A percentile compares a stretch with the other conserved stretches of the same genome.
Evolutionary conservation across 2,113 vertebrate genomes (phyloP).

Genomic region (Hypanus sabinus): DNA sequence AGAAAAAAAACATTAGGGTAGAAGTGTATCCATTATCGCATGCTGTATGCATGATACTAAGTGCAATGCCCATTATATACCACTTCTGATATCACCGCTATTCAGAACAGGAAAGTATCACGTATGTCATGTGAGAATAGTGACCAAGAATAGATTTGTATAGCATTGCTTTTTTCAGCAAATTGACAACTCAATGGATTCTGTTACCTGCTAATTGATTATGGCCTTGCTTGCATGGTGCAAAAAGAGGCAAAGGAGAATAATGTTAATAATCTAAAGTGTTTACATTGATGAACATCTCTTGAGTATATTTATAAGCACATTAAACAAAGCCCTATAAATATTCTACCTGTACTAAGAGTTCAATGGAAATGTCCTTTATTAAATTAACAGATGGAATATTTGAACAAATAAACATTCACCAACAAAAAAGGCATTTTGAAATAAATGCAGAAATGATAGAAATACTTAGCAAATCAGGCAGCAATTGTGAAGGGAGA

Average conservation of each 20-base stretch:
- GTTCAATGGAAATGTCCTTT: background rate
- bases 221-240: background rate
- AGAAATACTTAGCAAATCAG: too few species aligned
- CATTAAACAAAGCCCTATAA: background rate
- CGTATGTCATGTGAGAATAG: too few species aligned
- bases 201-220: background rate
- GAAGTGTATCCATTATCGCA: too few species aligned
- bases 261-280: background rate
- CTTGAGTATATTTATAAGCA: background rate
- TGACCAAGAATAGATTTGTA: too few species aligned
- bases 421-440: background rate
- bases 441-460: too few species aligned
- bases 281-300: background rate
- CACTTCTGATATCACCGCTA: too few species aligned
- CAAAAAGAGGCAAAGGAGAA: background rate
- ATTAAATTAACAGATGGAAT: background rate
- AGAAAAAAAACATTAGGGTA: too few species aligned
- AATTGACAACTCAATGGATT: background rate
- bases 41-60: too few species aligned
- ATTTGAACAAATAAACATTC: background rate
- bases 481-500: too few species aligned
- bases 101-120: too few species aligned
- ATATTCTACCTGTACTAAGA: background rate
- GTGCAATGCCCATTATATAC: too few species aligned
- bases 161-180: too few species aligned